Percentiles rank a stretch among this genome's conserved stretches.
These are phyloP conservation scores for Drosophila sechellia DNA, from an alignment of 1,140 invertebrate species.

Conservation along the genomic window DNA sequence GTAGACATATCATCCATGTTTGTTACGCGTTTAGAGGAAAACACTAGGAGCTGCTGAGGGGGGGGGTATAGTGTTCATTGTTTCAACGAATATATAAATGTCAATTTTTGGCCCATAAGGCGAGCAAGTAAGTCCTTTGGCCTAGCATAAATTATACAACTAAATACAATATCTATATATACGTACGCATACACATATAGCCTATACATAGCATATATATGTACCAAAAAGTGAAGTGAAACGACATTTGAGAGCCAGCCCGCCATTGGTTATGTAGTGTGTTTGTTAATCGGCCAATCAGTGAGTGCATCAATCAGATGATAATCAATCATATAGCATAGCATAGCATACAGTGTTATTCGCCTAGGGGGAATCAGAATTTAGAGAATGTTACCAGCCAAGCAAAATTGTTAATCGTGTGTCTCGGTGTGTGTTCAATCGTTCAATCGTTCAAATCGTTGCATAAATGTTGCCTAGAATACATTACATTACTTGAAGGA, in stretches of 20 bases:
- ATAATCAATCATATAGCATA: slow-evolving; percentile 42
- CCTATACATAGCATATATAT: slow-evolving; percentile 27
- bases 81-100: slow-evolving; percentile 56
- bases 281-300: slow-evolving; percentile 39
- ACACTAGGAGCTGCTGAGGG: neutral
- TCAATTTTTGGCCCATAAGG: slow-evolving; percentile 29
- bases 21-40: slow-evolving; percentile 12
- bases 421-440: slow-evolving; percentile 52
- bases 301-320: slow-evolving; percentile 28
- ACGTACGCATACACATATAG: slow-evolving; percentile 20
- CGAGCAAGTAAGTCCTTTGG: slow-evolving; percentile 9
- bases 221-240: slow-evolving; percentile 39
- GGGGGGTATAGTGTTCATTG: slow-evolving; percentile 31
- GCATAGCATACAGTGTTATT: slow-evolving; percentile 39
- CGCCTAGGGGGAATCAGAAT: slow-evolving; percentile 12
- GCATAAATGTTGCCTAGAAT: slow-evolving; percentile 51
- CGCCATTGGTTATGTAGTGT: slow-evolving; percentile 14
- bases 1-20: slow-evolving; percentile 48
- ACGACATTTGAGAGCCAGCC: slow-evolving; percentile 10
- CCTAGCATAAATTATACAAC: slow-evolving; percentile 55
- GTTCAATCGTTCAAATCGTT: slow-evolving; percentile 53
- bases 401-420: slow-evolving; percentile 61
- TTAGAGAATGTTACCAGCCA: slow-evolving; percentile 50
- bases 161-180: slow-evolving; percentile 34
- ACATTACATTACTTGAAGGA: slow-evolving; percentile 31